phyloP scores from a whole-genome alignment of 2,797 vertebrate species.

The Rhabdophis nuchalis region DNA sequence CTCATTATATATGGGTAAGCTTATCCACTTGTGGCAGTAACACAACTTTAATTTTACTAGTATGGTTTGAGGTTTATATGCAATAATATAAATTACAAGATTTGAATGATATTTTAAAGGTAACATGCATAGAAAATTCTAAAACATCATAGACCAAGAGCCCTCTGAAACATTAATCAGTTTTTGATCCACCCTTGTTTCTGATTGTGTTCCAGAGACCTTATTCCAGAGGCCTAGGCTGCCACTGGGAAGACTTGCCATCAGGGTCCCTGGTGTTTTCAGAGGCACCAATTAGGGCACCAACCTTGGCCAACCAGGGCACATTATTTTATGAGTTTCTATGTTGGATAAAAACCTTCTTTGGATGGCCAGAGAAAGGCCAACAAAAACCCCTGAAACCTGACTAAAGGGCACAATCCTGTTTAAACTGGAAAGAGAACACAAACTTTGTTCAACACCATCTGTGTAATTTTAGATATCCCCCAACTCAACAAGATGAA shows the following conservation, averaged over 20 bases:
- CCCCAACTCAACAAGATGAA: conserved; percentile 79
- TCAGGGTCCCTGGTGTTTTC: background rate
- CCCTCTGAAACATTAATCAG: background rate
- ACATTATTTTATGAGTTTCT: background rate
- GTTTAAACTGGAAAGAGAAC: conserved; percentile 62
- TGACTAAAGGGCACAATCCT: conserved; percentile 36
- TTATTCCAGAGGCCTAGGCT: background rate
- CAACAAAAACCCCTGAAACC: conserved; percentile 31
- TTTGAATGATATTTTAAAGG: background rate
- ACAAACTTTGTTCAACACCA: conserved; percentile 74
- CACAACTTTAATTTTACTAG: background rate
- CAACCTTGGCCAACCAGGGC: background rate
- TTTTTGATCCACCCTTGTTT: background rate
- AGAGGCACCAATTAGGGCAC: background rate
- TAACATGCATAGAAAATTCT: background rate
- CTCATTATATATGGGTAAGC: background rate
- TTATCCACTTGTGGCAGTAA: background rate
- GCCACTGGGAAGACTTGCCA: background rate
- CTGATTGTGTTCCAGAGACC: background rate
- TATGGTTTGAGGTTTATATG: background rate
- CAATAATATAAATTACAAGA: background rate
- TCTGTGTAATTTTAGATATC: conserved; percentile 79
- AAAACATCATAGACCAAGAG: background rate
- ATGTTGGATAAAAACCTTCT: background rate
- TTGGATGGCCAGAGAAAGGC: conserved; percentile 25